phyloP scores from a whole-genome alignment of 1,140 invertebrate species.

The Lerema accius region DNA sequence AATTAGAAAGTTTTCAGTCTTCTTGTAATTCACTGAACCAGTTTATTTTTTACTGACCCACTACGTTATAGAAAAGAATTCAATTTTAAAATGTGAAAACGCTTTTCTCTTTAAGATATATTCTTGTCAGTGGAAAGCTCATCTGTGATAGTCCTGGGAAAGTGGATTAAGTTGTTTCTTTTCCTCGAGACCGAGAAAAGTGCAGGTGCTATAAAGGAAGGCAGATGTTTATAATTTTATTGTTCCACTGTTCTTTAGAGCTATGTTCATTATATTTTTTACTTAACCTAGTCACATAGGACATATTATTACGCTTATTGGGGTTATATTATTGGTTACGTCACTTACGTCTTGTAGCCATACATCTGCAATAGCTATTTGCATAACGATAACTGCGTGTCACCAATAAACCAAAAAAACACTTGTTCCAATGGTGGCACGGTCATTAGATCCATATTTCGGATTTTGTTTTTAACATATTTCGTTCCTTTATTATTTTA shows the following conservation, averaged over 20 bases:
- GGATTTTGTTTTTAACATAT: no score
- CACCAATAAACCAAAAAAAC: no score
- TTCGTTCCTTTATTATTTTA: no score
- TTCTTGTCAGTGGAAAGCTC: neutral
- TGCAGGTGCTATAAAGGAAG: neutral
- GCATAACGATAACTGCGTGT: no score
- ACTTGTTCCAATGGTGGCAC: no score
- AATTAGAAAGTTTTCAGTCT: conserved; percentile 26
- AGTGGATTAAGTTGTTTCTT: neutral
- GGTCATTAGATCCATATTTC: no score
- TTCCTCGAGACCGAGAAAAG: neutral
- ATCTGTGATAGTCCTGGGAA: neutral
- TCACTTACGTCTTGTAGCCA: no score
- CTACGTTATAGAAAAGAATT: neutral
- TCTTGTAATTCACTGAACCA: conserved; percentile 2
- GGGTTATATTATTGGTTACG: no score
- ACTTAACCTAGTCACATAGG: no score
- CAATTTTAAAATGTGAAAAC: conserved; percentile 1
- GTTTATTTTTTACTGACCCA: neutral
- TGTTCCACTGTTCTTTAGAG: neutral
- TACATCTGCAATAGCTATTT: no score
- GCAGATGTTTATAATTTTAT: neutral
- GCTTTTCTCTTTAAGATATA: neutral
- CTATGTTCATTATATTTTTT: no score
- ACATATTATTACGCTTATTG: no score